Conservation (phyloP, 2,888 invertebrate genomes). For the Crossocerus cetratus region DNA sequence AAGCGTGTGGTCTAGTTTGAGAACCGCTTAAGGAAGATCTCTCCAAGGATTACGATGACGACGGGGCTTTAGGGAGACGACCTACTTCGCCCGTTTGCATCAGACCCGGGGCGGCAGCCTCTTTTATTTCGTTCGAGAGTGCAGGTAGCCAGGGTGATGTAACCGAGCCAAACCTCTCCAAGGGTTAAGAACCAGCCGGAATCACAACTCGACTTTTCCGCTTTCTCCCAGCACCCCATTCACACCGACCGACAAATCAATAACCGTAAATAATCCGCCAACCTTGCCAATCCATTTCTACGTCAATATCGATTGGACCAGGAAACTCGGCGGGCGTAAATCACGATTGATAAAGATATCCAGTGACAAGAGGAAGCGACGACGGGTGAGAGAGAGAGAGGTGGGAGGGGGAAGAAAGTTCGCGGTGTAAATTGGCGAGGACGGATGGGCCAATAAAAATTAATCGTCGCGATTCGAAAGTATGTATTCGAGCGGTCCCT, state of each 20-base stretch:
- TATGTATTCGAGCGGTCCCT: conserved; percentile 13
- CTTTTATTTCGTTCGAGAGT: conserved; percentile 44
- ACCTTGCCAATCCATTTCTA: conserved; percentile 7
- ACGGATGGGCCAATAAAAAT: conserved; percentile 47
- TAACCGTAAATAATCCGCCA: background rate
- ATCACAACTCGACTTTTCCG: conserved; percentile 21
- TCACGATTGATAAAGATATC: conserved; percentile 40
- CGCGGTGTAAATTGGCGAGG: conserved; percentile 7
- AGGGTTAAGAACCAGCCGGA: conserved; percentile 49
- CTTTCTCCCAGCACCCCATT: conserved; percentile 11
- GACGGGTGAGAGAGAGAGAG: background rate
- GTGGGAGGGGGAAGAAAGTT: background rate
- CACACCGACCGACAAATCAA: background rate
- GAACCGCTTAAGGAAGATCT: conserved; percentile 43
- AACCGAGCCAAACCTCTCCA: conserved; percentile 52
- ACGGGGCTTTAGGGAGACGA: conserved; percentile 52
- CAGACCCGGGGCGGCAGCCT: conserved; percentile 44
- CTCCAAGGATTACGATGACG: conserved; percentile 46
- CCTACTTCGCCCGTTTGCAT: conserved; percentile 54
- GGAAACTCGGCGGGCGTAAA: conserved; percentile 29
- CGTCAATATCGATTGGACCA: conserved; percentile 28
- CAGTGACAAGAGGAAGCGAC: conserved; percentile 4
- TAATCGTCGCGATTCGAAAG: conserved; percentile 27
- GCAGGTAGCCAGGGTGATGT: conserved; percentile 54
- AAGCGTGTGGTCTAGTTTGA: conserved; percentile 32